These are phyloP conservation scores for Chelonia mydas DNA, from an alignment of 2,797 vertebrate genomes.

Conservation along the genomic window DNA sequence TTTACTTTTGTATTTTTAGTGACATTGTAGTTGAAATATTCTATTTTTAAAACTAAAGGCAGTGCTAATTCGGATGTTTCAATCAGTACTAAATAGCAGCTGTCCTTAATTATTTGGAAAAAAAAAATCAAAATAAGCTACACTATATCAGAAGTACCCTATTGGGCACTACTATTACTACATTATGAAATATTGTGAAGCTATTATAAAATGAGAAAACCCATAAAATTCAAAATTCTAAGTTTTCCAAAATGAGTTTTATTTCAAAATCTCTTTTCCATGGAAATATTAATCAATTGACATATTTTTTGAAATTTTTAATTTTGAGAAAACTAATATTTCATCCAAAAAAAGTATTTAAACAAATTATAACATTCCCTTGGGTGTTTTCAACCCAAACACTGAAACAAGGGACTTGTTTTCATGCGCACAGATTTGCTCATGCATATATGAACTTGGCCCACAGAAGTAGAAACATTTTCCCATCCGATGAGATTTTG, in stretches of 20 bases:
- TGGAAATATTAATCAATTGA: background rate
- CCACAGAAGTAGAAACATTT: background rate
- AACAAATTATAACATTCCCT: background rate
- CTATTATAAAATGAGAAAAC: background rate
- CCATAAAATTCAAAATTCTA: too few species aligned
- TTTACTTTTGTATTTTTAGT: background rate
- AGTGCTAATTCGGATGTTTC: background rate
- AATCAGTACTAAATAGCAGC: background rate
- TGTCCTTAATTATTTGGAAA: background rate
- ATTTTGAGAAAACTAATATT: background rate
- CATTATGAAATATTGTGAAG: background rate
- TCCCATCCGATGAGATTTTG: background rate
- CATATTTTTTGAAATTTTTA: background rate
- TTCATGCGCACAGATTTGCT: background rate
- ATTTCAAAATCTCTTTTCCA: too few species aligned
- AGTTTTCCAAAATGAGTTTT: too few species aligned
- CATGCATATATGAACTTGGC: background rate
- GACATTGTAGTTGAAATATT: background rate
- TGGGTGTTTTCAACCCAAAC: background rate
- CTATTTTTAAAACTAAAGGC: background rate
- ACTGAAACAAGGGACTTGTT: background rate
- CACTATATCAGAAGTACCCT: background rate
- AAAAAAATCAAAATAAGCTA: background rate
- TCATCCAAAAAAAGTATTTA: background rate
- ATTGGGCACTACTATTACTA: background rate